Conservation (phyloP, 2,888 invertebrate species). For the Xylophagus ater region DNA sequence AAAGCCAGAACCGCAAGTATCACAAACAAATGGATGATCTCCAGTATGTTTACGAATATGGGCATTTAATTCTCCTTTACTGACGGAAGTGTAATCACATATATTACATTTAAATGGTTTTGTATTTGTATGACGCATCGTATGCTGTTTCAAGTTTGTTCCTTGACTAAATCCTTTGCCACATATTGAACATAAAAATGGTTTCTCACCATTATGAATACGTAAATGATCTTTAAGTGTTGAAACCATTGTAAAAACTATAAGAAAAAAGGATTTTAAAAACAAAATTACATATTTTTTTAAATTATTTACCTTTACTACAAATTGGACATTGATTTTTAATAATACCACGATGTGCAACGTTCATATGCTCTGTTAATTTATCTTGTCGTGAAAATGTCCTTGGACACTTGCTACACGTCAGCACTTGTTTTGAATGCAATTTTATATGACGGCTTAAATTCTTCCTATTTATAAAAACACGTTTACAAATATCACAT, state of each 20-base stretch:
- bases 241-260: constrained; percentile 41
- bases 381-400: not conserved
- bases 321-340: constrained; percentile 1
- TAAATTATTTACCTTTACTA: not conserved
- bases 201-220: not conserved
- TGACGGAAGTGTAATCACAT: constrained; percentile 22
- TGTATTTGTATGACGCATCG: too few relatives aligned
- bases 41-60: constrained; percentile 49
- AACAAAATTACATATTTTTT: not conserved
- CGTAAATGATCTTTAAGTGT: constrained; percentile 4
- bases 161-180: constrained; percentile 50
- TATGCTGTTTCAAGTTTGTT: constrained; percentile 48
- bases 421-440: constrained; percentile 5
- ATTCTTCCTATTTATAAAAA: constrained; percentile 1
- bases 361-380: not conserved
- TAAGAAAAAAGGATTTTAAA: constrained; percentile 1
- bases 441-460: constrained; percentile 1
- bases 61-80: constrained; percentile 43
- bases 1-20: constrained; percentile 44
- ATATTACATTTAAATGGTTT: constrained; percentile 32
- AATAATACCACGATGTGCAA: not conserved
- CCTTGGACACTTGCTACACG: too few relatives aligned
- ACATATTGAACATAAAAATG: constrained; percentile 34
- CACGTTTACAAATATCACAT: constrained; percentile 6
- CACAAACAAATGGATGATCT: constrained; percentile 49